phyloP scores from a whole-genome alignment of 2,888 invertebrate species.

The Liopterus haemorrhoidalis region DNA sequence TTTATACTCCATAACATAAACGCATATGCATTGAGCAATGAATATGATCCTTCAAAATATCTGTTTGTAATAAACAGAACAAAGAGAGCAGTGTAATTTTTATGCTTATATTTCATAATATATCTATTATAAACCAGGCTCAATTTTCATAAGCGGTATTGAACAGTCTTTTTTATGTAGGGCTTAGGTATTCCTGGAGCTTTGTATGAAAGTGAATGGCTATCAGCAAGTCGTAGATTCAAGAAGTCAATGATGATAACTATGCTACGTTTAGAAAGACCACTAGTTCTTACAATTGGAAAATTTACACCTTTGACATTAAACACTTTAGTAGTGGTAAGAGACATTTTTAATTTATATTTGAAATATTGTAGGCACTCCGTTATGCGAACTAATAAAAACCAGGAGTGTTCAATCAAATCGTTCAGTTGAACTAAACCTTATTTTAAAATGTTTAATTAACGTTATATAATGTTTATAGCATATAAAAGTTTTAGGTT shows the following conservation, averaged over 20 bases:
- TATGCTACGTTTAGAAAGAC: slow-evolving; percentile 39
- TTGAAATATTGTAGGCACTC: slow-evolving; percentile 4
- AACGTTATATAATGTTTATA: no score
- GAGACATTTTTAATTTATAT: slow-evolving; percentile 13
- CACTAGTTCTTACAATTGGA: slow-evolving; percentile 40
- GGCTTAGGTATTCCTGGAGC: slow-evolving; percentile 37
- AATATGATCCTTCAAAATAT: no score
- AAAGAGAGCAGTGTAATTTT: no score
- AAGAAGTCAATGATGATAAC: slow-evolving; percentile 39
- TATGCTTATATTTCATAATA: no score
- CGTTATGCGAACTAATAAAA: no score
- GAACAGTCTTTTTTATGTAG: slow-evolving; percentile 26
- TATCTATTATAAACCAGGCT: no score
- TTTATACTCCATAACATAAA: neutral
- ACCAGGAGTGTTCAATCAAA: no score
- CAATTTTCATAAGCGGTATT: neutral
- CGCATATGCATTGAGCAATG: no score
- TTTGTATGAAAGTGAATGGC: slow-evolving; percentile 40
- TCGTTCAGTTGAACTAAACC: no score
- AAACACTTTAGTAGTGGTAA: slow-evolving; percentile 39
- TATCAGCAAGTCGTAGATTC: slow-evolving; percentile 33
- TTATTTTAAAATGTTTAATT: no score
- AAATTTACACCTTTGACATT: slow-evolving; percentile 41
- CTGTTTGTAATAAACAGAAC: no score
- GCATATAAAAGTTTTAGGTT: no score